Percentiles rank a stretch among this genome's conserved stretches.
These are phyloP conservation scores for Siphamia tubifer DNA, from an alignment of 2,113 vertebrate genomes.

Conservation along the genomic window DNA sequence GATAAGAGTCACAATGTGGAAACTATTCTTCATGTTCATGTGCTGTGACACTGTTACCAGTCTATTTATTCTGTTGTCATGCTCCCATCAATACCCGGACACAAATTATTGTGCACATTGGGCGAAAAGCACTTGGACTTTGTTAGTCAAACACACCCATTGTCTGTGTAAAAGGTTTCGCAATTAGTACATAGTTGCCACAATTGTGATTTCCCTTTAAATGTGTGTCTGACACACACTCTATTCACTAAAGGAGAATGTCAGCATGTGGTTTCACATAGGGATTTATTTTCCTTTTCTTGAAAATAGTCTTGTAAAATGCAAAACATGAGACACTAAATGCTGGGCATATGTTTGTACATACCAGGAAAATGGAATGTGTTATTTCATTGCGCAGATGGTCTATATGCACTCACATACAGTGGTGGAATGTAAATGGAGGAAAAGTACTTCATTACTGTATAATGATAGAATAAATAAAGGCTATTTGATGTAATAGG, in stretches of 20 bases:
- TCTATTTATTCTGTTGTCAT: too few relatives aligned
- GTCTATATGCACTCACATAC: conserved; percentile 6
- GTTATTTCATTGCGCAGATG: neutral
- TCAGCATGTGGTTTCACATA: neutral
- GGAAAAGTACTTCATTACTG: too few relatives aligned
- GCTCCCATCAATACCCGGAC: too few relatives aligned
- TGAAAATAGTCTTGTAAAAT: neutral
- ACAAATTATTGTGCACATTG: too few relatives aligned
- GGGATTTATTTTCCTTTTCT: neutral
- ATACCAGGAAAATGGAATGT: neutral
- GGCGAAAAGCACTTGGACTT: neutral
- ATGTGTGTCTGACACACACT: neutral
- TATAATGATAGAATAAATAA: too few relatives aligned
- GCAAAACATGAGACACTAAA: neutral
- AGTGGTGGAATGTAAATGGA: too few relatives aligned
- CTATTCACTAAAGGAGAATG: too few relatives aligned
- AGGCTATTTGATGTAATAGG: too few relatives aligned
- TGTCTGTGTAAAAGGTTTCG: neutral
- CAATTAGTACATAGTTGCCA: neutral
- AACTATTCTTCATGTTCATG: too few relatives aligned
- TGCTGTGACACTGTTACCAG: too few relatives aligned
- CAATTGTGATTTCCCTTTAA: neutral
- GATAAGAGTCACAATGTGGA: too few relatives aligned
- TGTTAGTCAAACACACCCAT: neutral
- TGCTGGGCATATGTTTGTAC: neutral